Percentiles rank a stretch among this genome's conserved stretches.
Evolutionary conservation across 2,888 invertebrate genomes (phyloP).

Genomic region (Ormyrus labotus): DNA sequence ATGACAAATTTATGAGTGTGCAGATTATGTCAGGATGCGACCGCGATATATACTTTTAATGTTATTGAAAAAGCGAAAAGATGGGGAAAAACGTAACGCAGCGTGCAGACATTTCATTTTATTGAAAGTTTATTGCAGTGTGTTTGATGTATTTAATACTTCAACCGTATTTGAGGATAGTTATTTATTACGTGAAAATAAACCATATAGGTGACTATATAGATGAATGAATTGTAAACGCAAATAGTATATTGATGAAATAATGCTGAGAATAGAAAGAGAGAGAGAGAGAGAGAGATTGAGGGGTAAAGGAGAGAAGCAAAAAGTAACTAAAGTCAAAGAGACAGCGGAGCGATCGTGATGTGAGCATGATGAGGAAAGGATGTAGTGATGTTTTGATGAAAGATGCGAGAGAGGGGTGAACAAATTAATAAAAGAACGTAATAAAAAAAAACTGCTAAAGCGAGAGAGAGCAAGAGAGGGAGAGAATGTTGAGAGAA

Average conservation of each 20-base stretch:
- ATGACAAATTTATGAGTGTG: conserved; percentile 54
- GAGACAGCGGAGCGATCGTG: conserved; percentile 29
- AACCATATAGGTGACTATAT: conserved; percentile 62
- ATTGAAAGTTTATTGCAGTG: conserved; percentile 70
- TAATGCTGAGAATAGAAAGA: conserved; percentile 56
- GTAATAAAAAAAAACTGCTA: conserved; percentile 22
- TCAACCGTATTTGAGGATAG: conserved; percentile 61
- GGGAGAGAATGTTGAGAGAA: neutral
- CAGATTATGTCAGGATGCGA: conserved; percentile 28
- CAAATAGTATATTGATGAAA: conserved; percentile 55
- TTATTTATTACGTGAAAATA: conserved; percentile 56
- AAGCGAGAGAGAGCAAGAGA: conserved; percentile 13
- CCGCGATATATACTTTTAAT: conserved; percentile 37
- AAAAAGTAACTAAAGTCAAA: conserved; percentile 27
- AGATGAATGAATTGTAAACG: conserved; percentile 59
- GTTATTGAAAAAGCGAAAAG: conserved; percentile 39
- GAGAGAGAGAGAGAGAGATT: conserved; percentile 54
- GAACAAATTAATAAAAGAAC: neutral
- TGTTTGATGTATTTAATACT: conserved; percentile 68
- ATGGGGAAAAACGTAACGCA: conserved; percentile 57
- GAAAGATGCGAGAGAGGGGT: conserved; percentile 29
- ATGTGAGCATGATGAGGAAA: conserved; percentile 28
- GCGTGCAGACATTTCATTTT: conserved; percentile 69
- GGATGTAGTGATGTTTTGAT: conserved; percentile 34
- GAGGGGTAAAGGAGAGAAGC: conserved; percentile 46